Evolutionary conservation across 53 echinoderm and acorn worm genomes (phyloP).

Genomic region (Paelopatides confundens): DNA sequence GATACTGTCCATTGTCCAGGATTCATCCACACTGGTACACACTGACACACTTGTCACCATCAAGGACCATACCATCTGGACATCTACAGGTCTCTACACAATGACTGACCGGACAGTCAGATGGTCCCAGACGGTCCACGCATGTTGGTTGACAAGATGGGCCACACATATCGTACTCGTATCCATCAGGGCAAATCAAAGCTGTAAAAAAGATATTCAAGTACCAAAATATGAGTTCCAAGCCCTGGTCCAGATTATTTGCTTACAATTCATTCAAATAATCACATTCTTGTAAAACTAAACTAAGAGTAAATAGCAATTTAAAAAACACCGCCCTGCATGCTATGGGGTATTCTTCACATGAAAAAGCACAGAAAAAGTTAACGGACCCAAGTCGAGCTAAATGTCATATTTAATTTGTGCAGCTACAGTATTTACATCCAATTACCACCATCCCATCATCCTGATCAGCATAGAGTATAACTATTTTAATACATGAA

Average conservation of each 20-base stretch:
- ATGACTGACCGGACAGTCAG: conserved; percentile 14
- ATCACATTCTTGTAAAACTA: not conserved
- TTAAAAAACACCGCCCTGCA: too few relatives aligned
- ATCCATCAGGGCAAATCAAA: conserved; percentile 39
- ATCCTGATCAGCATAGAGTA: too few relatives aligned
- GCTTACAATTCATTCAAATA: not conserved
- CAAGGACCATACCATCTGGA: conserved; percentile 78
- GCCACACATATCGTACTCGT: conserved; percentile 40
- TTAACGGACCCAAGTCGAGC: too few relatives aligned
- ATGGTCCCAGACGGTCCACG: conserved; percentile 25
- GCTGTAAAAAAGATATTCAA: not conserved
- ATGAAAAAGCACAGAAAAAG: too few relatives aligned
- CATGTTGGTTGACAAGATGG: conserved; percentile 79
- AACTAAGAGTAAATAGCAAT: too few relatives aligned
- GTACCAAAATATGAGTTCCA: not conserved
- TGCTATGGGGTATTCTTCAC: too few relatives aligned
- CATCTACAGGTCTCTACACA: conserved; percentile 81
- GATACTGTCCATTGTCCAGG: conserved; percentile 66
- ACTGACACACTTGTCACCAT: conserved; percentile 76
- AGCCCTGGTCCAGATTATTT: not conserved
- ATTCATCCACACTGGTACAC: conserved; percentile 79
- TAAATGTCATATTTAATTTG: too few relatives aligned
- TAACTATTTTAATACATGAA: too few relatives aligned
- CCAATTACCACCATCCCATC: too few relatives aligned
- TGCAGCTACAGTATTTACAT: too few relatives aligned